phyloP scores from a whole-genome alignment of 2,888 invertebrate species.

The Sinohyriopsis cumingii region DNA sequence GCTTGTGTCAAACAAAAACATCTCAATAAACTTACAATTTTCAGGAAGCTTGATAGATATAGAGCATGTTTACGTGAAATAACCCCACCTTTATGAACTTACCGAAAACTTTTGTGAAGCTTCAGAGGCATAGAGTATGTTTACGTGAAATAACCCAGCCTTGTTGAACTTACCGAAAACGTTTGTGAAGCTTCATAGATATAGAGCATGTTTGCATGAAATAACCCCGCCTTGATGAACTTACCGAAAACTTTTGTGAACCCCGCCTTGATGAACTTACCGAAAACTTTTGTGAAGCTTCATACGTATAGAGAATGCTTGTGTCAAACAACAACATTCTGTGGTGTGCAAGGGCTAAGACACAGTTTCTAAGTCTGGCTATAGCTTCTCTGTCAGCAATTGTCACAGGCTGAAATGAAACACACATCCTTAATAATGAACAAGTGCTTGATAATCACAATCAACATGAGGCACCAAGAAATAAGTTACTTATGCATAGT shows the following conservation, averaged over 20 bases:
- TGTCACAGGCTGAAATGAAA: constrained; percentile 78
- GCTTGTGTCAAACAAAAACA: no score
- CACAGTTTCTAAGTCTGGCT: constrained; percentile 90
- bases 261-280: constrained; percentile 73
- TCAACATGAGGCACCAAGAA: no score
- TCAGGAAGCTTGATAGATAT: no score
- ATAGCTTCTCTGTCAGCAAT: constrained; percentile 87
- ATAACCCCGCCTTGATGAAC: constrained; percentile 8
- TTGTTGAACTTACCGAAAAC: no score
- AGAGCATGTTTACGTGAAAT: no score
- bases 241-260: constrained; percentile 85
- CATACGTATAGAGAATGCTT: constrained; percentile 87
- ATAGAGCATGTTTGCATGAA: no score
- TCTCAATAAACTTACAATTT: no score
- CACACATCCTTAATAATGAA: constrained; percentile 3
- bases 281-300: constrained; percentile 87
- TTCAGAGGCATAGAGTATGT: constrained; percentile 89
- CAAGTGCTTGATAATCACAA: not conserved
- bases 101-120: constrained; percentile 88
- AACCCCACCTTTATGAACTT: constrained; percentile 49
- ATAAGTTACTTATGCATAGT: no score
- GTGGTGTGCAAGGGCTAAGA: constrained; percentile 87
- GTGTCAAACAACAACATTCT: constrained; percentile 90
- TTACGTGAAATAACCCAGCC: constrained; percentile 82
- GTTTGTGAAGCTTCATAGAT: no score